Conservation (phyloP, 2,113 vertebrate genomes). For the Callopanchax toddi region DNA sequence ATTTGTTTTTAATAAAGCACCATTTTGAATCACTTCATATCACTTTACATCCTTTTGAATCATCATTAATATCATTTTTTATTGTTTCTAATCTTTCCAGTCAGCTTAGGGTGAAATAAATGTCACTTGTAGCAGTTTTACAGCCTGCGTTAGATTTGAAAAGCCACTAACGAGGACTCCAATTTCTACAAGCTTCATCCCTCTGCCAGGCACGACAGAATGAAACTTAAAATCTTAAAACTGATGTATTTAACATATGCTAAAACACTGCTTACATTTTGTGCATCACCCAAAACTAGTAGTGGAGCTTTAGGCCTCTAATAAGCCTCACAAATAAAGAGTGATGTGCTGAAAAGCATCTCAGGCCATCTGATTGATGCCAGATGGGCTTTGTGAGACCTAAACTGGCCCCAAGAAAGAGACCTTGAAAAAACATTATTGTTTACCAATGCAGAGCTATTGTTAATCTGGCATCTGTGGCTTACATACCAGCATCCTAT, state of each 20-base stretch:
- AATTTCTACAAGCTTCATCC: background rate
- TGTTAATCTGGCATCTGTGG: conserved; percentile 60
- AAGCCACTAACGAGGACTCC: background rate
- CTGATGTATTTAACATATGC: background rate
- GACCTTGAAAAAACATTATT: conserved; percentile 81
- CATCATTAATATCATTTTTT: too few relatives aligned
- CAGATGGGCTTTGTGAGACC: conserved; percentile 74
- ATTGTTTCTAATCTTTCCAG: background rate
- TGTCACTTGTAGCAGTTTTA: too few relatives aligned
- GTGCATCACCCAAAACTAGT: conserved; percentile 39
- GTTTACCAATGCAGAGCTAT: conserved; percentile 67
- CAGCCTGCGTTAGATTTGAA: background rate
- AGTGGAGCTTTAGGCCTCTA: conserved; percentile 30
- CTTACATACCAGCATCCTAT: conserved; percentile 62
- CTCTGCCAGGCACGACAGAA: background rate
- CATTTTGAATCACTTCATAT: too few relatives aligned
- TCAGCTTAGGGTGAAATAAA: too few relatives aligned
- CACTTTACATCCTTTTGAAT: too few relatives aligned
- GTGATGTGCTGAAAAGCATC: conserved; percentile 65
- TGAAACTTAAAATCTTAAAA: background rate
- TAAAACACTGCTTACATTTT: conserved; percentile 60
- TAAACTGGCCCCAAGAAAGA: conserved; percentile 74
- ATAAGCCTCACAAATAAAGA: conserved; percentile 61
- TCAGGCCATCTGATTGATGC: conserved; percentile 72
- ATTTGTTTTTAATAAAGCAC: too few relatives aligned